phyloP scores from a whole-genome alignment of 2,797 vertebrate genomes.

The Rhincodon typus region DNA sequence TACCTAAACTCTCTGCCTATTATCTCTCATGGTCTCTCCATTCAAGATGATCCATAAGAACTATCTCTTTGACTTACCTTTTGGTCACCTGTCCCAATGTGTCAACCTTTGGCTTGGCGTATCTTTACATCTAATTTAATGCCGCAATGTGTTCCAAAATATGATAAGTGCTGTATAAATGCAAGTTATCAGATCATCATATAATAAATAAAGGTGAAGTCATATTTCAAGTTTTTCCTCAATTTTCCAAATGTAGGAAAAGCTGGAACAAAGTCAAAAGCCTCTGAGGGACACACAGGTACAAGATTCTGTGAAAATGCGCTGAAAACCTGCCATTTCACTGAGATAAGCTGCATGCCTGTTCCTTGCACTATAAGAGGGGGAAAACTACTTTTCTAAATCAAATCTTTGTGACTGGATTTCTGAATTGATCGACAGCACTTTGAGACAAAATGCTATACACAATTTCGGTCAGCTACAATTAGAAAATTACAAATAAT shows the following conservation, averaged over 20 bases:
- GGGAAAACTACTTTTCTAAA: constrained; percentile 43
- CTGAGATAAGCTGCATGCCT: constrained; percentile 22
- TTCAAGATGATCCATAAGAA: neutral
- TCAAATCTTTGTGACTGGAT: constrained; percentile 45
- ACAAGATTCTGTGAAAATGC: neutral
- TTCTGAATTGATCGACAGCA: constrained; percentile 44
- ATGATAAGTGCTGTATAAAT: neutral
- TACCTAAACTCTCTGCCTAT: neutral
- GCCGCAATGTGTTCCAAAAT: neutral
- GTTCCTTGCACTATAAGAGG: constrained; percentile 41
- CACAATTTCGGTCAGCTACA: constrained; percentile 40
- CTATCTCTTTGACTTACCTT: neutral
- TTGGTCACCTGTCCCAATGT: neutral
- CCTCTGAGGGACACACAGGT: neutral
- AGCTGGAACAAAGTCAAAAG: neutral
- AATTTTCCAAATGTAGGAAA: neutral
- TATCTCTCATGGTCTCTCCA: neutral
- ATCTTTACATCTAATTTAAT: neutral
- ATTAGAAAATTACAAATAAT: constrained; percentile 7
- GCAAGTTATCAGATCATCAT: neutral
- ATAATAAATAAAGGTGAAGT: neutral
- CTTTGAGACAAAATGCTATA: constrained; percentile 37
- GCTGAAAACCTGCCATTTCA: neutral
- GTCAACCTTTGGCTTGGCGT: neutral
- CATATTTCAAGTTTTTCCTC: neutral